Conservation (phyloP, 2,888 invertebrate species). For the Nymphalis polychloros region DNA sequence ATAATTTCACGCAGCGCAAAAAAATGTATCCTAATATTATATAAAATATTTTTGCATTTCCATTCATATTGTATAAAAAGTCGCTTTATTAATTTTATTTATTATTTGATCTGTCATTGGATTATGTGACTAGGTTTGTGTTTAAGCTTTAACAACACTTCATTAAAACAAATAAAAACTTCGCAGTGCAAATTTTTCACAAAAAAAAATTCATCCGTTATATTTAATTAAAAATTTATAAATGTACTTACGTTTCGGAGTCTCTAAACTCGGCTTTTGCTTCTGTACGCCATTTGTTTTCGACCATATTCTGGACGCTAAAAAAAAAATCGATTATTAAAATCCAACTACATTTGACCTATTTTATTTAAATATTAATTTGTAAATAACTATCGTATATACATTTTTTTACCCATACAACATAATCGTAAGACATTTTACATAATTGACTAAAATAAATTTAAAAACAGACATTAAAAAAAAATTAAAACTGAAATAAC, state of each 20-base stretch:
- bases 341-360: neutral
- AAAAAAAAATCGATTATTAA: slow-evolving; percentile 35
- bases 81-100: too few relatives aligned
- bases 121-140: too few relatives aligned
- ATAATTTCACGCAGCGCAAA: neutral
- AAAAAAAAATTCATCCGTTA: neutral
- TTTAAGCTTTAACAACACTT: too few relatives aligned
- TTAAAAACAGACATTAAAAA: neutral
- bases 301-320: slow-evolving; percentile 66
- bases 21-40: neutral
- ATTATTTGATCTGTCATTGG: too few relatives aligned
- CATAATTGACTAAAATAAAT: neutral
- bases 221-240: neutral
- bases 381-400: too few relatives aligned
- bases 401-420: too few relatives aligned
- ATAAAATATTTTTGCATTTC: neutral
- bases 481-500: slow-evolving; percentile 34
- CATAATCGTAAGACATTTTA: too few relatives aligned
- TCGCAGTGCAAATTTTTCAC: too few relatives aligned
- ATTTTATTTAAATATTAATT: neutral
- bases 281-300: slow-evolving; percentile 63
- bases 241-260: slow-evolving; percentile 55
- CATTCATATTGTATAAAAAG: neutral
- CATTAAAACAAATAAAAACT: too few relatives aligned
- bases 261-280: slow-evolving; percentile 52